These are phyloP conservation scores for Pogonophryne albipinna DNA, from an alignment of 2,797 vertebrate species.

Conservation along the genomic window DNA sequence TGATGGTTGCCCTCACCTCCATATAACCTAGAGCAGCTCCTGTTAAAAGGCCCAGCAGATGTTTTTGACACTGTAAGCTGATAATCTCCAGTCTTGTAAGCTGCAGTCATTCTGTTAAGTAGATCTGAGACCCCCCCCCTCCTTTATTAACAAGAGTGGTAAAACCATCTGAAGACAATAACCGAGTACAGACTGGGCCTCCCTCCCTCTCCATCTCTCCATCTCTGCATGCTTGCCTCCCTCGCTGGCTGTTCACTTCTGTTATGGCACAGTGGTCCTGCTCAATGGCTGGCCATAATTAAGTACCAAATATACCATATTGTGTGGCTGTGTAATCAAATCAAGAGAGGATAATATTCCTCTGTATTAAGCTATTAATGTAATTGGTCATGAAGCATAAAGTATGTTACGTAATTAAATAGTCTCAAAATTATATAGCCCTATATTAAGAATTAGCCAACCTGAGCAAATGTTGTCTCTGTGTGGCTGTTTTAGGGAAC, in stretches of 20 bases:
- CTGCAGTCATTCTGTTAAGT: constrained; percentile 94
- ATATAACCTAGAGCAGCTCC: constrained; percentile 90
- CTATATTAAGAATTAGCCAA: constrained; percentile 99
- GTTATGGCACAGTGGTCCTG: constrained; percentile 93
- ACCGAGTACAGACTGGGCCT: constrained; percentile 87
- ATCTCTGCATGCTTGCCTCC: constrained; percentile 75
- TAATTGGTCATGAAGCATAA: constrained; percentile 99
- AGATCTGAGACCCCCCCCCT: constrained; percentile 85
- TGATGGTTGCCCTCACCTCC: constrained; percentile 86
- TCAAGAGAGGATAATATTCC: constrained; percentile 99
- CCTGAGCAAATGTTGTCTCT: constrained; percentile 99
- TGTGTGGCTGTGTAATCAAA: constrained; percentile 99
- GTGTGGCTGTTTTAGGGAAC: constrained; percentile 99
- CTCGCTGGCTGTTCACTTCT: constrained; percentile 76
- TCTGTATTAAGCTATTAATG: constrained; percentile 99
- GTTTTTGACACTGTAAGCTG: constrained; percentile 95
- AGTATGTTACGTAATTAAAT: constrained; percentile 99
- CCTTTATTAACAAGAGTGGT: constrained; percentile 96
- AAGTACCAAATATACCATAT: constrained; percentile 99
- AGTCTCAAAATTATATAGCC: constrained; percentile 99
- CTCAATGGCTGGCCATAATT: constrained; percentile 99
- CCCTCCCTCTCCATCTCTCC: constrained; percentile 70
- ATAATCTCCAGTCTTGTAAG: constrained; percentile 93
- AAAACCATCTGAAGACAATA: constrained; percentile 97
- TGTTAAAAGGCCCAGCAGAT: constrained; percentile 93